Evolutionary conservation across 2,113 vertebrate species (phyloP).

Genomic region (Camarhynchus parvulus): DNA sequence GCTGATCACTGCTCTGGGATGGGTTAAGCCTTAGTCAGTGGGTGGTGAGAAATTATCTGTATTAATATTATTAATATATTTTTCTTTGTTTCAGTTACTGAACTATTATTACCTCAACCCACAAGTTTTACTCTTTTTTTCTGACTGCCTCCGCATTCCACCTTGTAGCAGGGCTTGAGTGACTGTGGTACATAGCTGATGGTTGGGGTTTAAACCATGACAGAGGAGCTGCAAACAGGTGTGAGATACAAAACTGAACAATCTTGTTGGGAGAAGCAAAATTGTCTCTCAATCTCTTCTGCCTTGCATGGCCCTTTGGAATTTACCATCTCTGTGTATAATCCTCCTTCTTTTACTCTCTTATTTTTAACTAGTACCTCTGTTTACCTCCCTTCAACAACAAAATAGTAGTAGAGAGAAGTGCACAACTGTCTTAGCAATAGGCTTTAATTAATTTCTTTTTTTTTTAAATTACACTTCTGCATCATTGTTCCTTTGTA

Average conservation of each 20-base stretch:
- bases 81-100: neutral
- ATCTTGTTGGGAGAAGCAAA: neutral
- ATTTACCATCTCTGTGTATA: neutral
- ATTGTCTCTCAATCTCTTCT: neutral
- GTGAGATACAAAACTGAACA: neutral
- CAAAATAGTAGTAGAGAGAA: neutral
- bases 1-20: accelerated
- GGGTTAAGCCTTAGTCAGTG: neutral
- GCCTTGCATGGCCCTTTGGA: neutral
- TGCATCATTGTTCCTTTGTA: neutral
- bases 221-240: neutral
- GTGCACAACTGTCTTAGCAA: neutral
- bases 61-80: neutral
- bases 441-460: neutral
- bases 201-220: neutral
- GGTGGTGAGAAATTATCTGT: neutral
- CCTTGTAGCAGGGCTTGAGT: neutral
- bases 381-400: neutral
- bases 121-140: neutral
- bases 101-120: neutral
- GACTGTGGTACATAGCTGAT: neutral
- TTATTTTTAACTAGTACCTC: neutral
- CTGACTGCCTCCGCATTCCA: neutral
- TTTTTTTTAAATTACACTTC: neutral
- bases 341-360: neutral